These are phyloP conservation scores for Bombyx mandarina DNA, from an alignment of 1,140 invertebrate genomes.

Conservation along the genomic window DNA sequence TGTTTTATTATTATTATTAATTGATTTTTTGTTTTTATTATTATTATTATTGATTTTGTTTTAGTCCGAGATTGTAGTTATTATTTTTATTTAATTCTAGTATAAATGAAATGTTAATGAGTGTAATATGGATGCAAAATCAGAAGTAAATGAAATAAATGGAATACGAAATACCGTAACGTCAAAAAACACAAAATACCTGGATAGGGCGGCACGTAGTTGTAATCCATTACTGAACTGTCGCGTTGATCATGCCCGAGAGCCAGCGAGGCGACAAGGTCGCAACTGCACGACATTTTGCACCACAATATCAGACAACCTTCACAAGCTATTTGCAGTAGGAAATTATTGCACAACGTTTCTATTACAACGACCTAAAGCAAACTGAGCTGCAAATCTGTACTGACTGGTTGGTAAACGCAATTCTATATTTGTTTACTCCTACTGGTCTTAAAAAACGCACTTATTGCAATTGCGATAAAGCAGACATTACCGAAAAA, in stretches of 20 bases:
- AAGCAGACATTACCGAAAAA: constrained; percentile 17
- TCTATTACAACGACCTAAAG: constrained; percentile 13
- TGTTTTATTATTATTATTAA: too few relatives aligned
- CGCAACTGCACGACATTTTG: constrained; percentile 30
- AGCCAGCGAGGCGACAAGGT: constrained; percentile 56
- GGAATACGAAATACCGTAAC: neutral
- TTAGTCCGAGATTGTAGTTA: too few relatives aligned
- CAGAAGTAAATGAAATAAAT: too few relatives aligned
- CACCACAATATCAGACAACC: constrained; percentile 13
- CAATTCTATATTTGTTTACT: constrained; percentile 21
- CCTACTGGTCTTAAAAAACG: constrained; percentile 20
- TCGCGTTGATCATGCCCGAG: constrained; percentile 43
- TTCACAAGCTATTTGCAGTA: constrained; percentile 7
- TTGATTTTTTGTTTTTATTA: too few relatives aligned
- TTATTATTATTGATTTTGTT: too few relatives aligned
- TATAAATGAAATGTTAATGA: too few relatives aligned
- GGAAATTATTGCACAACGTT: constrained; percentile 9
- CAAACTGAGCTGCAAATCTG: constrained; percentile 18
- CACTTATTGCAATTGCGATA: constrained; percentile 24
- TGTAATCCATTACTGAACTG: constrained; percentile 47
- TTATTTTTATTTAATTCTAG: too few relatives aligned
- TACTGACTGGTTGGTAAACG: constrained; percentile 10
- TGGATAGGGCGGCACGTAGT: constrained; percentile 28
- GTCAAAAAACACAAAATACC: constrained; percentile 22
- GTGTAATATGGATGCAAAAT: too few relatives aligned